These are phyloP conservation scores for Griposia aprilina DNA, from an alignment of 2,888 invertebrate genomes.

Conservation along the genomic window DNA sequence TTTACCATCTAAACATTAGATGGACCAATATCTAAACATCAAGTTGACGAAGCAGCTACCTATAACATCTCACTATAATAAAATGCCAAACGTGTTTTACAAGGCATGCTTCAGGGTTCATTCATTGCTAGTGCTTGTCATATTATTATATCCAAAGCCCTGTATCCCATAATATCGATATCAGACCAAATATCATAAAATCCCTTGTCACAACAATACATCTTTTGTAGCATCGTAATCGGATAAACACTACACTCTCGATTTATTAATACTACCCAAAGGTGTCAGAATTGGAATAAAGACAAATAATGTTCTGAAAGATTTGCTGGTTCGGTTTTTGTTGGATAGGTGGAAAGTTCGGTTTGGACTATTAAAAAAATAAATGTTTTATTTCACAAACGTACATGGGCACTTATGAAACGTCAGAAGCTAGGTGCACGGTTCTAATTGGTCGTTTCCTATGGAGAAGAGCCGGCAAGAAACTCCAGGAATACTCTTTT, in stretches of 20 bases:
- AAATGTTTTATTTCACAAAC: too few species aligned
- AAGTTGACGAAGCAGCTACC: background rate
- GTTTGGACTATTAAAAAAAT: background rate
- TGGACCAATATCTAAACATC: background rate
- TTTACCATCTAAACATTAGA: too few species aligned
- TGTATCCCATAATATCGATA: conserved; percentile 3
- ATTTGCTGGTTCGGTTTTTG: background rate
- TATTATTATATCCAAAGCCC: background rate
- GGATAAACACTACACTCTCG: conserved; percentile 32
- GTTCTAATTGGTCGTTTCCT: too few species aligned
- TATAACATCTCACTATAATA: background rate
- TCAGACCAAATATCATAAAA: conserved; percentile 28
- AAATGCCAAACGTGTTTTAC: background rate
- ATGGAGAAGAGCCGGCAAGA: too few species aligned
- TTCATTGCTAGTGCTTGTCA: background rate
- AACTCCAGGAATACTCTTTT: too few species aligned
- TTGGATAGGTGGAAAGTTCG: background rate
- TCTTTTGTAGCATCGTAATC: conserved; percentile 19
- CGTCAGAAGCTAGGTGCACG: too few species aligned
- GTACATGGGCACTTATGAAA: too few species aligned
- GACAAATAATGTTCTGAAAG: conserved; percentile 19
- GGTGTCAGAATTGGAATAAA: conserved; percentile 16
- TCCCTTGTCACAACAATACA: conserved; percentile 14
- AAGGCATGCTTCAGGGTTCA: background rate
- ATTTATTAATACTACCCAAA: conserved; percentile 31